phyloP scores from a whole-genome alignment of 2,113 vertebrate genomes.

The Pandion haliaetus region DNA sequence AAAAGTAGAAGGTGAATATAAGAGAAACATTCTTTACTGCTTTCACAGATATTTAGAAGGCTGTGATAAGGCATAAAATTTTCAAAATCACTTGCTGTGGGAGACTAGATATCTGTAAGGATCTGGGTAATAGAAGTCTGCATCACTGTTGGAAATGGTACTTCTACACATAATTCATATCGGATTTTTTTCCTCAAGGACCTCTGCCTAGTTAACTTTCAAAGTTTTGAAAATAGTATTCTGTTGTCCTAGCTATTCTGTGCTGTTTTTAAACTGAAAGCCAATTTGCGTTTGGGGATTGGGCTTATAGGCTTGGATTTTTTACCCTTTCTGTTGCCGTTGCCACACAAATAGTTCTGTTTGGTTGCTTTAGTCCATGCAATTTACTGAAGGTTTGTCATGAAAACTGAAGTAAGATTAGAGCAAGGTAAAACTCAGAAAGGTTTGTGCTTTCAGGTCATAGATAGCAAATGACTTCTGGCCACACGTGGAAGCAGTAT shows the following conservation, averaged over 20 bases:
- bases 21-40: background rate
- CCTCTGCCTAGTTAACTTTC: background rate
- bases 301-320: background rate
- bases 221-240: background rate
- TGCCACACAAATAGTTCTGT: background rate
- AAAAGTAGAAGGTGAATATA: background rate
- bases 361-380: background rate
- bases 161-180: background rate
- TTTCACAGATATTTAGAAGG: background rate
- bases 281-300: background rate
- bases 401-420: background rate
- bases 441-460: background rate
- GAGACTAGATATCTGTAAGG: background rate
- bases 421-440: background rate
- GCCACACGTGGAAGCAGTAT: accelerated
- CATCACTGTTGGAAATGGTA: background rate
- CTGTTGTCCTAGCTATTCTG: background rate
- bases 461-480: background rate
- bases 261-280: background rate
- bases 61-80: background rate
- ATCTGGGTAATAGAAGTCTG: background rate
- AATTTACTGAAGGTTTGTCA: background rate
- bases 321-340: background rate
- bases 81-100: background rate
- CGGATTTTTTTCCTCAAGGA: background rate